These are phyloP conservation scores for Ruditapes philippinarum DNA, from an alignment of 1,140 invertebrate genomes.

Conservation along the genomic window DNA sequence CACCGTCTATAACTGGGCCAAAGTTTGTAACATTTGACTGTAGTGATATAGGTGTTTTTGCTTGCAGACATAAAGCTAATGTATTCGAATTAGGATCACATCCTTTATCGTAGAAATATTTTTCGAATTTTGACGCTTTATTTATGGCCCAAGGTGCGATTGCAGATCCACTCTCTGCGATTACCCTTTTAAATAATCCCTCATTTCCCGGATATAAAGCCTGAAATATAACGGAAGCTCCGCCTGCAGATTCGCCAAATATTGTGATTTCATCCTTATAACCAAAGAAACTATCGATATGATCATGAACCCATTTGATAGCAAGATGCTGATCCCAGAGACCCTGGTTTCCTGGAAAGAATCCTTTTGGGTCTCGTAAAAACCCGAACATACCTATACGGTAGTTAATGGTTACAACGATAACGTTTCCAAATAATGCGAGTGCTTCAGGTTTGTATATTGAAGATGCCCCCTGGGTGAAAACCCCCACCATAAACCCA, in stretches of 20 bases:
- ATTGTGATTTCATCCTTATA: constrained; percentile 35
- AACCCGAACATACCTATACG: constrained; percentile 52
- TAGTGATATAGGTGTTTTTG: not conserved
- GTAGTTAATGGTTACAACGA: constrained; percentile 59
- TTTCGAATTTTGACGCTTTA: not conserved
- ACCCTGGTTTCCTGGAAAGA: constrained; percentile 26
- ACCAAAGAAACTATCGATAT: constrained; percentile 40
- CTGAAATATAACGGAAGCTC: constrained; percentile 25
- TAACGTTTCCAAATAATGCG: constrained; percentile 35
- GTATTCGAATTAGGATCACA: not conserved
- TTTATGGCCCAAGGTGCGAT: constrained; percentile 83
- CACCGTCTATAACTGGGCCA: constrained; percentile 87
- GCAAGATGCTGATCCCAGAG: constrained; percentile 60
- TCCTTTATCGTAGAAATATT: not conserved
- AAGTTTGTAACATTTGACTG: not conserved
- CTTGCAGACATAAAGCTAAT: not conserved
- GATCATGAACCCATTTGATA: constrained; percentile 55
- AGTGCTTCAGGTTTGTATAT: not conserved
- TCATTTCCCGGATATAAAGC: constrained; percentile 53
- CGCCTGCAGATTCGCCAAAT: constrained; percentile 46
- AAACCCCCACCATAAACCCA: constrained; percentile 56
- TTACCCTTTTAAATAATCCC: constrained; percentile 47
- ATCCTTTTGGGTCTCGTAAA: not conserved
- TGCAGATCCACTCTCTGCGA: constrained; percentile 28
- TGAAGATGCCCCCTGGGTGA: not conserved